Conservation (phyloP, 2,888 invertebrate genomes). For the Limulus polyphemus region DNA sequence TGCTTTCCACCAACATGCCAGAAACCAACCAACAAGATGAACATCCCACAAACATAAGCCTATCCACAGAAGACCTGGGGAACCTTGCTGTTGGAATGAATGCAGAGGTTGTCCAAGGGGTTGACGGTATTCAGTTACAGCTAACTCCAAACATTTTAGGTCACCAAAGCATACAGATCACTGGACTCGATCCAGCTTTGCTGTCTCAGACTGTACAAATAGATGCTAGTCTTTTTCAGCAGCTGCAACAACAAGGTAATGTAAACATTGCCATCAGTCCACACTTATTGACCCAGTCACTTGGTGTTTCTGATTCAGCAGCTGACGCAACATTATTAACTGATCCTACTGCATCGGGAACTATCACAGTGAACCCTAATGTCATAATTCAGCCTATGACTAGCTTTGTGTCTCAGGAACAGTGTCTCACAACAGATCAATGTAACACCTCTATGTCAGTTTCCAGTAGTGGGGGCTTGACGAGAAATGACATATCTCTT, state of each 20-base stretch:
- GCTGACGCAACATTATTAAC: constrained; percentile 5
- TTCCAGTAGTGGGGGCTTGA: no score
- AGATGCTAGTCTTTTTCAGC: constrained; percentile 41
- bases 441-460: no score
- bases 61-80: neutral
- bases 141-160: constrained; percentile 31
- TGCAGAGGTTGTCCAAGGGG: constrained; percentile 32
- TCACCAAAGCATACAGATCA: constrained; percentile 36
- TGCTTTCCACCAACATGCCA: neutral
- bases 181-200: constrained; percentile 36
- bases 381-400: constrained; percentile 14
- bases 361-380: constrained; percentile 17
- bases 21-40: neutral
- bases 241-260: constrained; percentile 37
- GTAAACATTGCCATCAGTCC: constrained; percentile 36
- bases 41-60: neutral
- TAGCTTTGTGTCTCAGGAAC: no score
- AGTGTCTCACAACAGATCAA: no score
- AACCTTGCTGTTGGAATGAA: constrained; percentile 13
- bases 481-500: no score
- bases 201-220: constrained; percentile 39
- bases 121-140: constrained; percentile 36
- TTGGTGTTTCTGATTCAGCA: neutral
- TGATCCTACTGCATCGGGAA: constrained; percentile 2
- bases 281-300: no score